A percentile compares a stretch with the other conserved stretches of the same genome.
Evolutionary conservation across 2,888 invertebrate genomes (phyloP).

Genomic region (Apocheima hispidaria): DNA sequence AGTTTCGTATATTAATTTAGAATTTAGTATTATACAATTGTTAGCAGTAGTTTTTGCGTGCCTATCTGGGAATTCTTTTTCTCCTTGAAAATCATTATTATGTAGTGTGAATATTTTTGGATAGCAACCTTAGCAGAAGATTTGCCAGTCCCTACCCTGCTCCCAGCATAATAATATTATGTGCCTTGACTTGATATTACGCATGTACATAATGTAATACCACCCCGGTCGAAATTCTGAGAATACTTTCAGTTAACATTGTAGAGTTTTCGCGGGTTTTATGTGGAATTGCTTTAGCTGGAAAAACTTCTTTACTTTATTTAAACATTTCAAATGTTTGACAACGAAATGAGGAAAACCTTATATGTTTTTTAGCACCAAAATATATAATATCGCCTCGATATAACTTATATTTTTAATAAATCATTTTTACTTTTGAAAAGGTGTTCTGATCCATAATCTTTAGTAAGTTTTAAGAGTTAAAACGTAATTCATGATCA

Average conservation of each 20-base stretch:
- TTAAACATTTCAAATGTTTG: no score
- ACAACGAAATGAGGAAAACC: no score
- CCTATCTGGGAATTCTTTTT: background rate
- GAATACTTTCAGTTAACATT: background rate
- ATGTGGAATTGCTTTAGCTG: no score
- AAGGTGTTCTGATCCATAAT: no score
- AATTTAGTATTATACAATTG: no score
- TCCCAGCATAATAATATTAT: slow-evolving; percentile 21
- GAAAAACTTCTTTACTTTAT: no score
- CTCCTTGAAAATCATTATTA: background rate
- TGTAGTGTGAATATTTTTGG: slow-evolving; percentile 17
- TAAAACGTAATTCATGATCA: no score
- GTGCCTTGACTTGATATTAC: slow-evolving; percentile 19
- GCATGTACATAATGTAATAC: slow-evolving; percentile 21
- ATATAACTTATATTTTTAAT: no score
- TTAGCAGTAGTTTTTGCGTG: background rate
- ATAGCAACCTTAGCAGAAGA: slow-evolving; percentile 12
- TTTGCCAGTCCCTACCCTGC: slow-evolving; percentile 16
- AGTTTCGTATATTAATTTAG: background rate
- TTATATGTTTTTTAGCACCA: no score
- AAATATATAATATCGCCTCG: no score
- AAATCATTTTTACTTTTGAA: no score
- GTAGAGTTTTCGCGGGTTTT: background rate
- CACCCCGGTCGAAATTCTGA: slow-evolving; percentile 7
- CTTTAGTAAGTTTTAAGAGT: no score